Evolutionary conservation across 2,888 invertebrate species (phyloP).

Genomic region (Ceratothoa steindachneri): DNA sequence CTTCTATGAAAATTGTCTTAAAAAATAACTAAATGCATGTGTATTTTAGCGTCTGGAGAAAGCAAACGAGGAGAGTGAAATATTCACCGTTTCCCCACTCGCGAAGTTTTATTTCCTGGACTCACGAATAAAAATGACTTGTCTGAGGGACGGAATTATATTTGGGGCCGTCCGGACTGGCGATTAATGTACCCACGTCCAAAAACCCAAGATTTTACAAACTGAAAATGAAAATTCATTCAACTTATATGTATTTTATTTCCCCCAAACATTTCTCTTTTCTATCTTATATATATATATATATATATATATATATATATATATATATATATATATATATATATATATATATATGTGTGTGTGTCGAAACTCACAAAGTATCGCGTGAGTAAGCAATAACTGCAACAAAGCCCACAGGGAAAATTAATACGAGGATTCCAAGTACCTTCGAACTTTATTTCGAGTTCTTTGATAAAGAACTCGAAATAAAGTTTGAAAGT

Average conservation of each 20-base stretch:
- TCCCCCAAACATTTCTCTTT: neutral
- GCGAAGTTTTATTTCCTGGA: constrained; percentile 45
- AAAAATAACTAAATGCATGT: neutral
- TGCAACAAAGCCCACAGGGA: no score
- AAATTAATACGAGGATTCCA: no score
- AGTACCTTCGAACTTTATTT: no score
- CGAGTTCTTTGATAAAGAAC: no score
- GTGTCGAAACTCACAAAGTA: no score
- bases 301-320: constrained; percentile 13
- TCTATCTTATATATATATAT: neutral
- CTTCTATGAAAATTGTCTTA: neutral
- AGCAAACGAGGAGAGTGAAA: neutral
- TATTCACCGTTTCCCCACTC: constrained; percentile 28
- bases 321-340: constrained; percentile 15
- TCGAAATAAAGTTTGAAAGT: no score
- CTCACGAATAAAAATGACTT: constrained; percentile 41
- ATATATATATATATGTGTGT: neutral
- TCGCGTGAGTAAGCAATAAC: no score
- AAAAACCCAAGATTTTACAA: constrained; percentile 11
- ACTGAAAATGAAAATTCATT: constrained; percentile 15
- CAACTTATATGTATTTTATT: constrained; percentile 8
- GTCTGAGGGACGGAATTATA: constrained; percentile 44
- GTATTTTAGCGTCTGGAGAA: neutral
- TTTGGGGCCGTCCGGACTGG: constrained; percentile 32
- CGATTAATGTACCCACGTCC: constrained; percentile 21